Conservation (phyloP, 1,140 invertebrate species). For the Cydia amplana region DNA sequence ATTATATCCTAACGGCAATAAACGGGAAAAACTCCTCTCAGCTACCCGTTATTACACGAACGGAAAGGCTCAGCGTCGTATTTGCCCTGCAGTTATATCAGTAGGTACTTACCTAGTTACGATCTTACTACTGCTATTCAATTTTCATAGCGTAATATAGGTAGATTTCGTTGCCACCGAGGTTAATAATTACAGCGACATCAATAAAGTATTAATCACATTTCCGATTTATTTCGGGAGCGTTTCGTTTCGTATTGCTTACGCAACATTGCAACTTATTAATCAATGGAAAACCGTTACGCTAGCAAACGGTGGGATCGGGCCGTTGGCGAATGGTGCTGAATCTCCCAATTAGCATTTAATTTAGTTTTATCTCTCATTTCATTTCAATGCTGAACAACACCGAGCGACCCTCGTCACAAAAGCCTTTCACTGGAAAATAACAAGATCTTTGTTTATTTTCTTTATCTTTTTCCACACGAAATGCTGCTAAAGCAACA, state of each 20-base stretch:
- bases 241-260: slow-evolving; percentile 1
- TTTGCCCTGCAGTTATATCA: slow-evolving; percentile 51
- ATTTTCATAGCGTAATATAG: slow-evolving; percentile 9
- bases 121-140: slow-evolving; percentile 10
- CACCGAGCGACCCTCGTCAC: slow-evolving; percentile 60
- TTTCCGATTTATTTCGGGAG: slow-evolving; percentile 4
- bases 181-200: slow-evolving; percentile 11
- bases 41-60: slow-evolving; percentile 60
- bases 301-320: slow-evolving; percentile 14
- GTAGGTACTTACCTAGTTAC: slow-evolving; percentile 53
- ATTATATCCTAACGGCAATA: slow-evolving; percentile 75
- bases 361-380: slow-evolving; percentile 66
- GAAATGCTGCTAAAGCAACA: slow-evolving; percentile 54
- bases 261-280: slow-evolving; percentile 28
- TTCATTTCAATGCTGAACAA: slow-evolving; percentile 60
- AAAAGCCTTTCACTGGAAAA: slow-evolving; percentile 53
- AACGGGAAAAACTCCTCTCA: slow-evolving; percentile 68
- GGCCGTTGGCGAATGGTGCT: slow-evolving; percentile 33
- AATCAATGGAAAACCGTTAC: slow-evolving; percentile 19
- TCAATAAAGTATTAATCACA: slow-evolving; percentile 12
- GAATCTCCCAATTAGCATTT: slow-evolving; percentile 66
- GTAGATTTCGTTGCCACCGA: background rate
- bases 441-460: slow-evolving; percentile 57
- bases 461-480: slow-evolving; percentile 54
- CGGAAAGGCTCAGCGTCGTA: slow-evolving; percentile 54